These are phyloP conservation scores for Anoncus sp. DNA, from an alignment of 2,888 invertebrate genomes.

Conservation along the genomic window DNA sequence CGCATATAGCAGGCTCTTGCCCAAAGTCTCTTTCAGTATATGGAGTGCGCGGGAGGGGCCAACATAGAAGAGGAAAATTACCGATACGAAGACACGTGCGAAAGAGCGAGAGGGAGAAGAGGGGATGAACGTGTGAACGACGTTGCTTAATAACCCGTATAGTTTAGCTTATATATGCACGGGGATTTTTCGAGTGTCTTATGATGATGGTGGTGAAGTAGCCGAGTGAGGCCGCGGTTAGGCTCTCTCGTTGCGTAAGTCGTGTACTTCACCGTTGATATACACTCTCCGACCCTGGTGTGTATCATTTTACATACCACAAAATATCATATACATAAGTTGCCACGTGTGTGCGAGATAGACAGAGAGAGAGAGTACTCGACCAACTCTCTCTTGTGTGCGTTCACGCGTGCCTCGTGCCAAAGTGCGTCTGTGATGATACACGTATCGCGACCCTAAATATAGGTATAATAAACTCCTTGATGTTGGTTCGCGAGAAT, in stretches of 20 bases:
- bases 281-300: conserved; percentile 4
- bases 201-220: conserved; percentile 23
- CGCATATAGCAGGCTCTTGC: background rate
- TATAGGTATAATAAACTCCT: conserved; percentile 16
- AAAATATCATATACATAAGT: conserved; percentile 4
- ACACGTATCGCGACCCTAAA: conserved; percentile 11
- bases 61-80: conserved; percentile 51
- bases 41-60: conserved; percentile 39
- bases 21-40: conserved; percentile 1
- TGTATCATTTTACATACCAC: conserved; percentile 45
- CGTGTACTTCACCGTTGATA: conserved; percentile 39
- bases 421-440: conserved; percentile 47
- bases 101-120: conserved; percentile 20
- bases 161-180: conserved; percentile 20
- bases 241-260: conserved; percentile 30
- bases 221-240: conserved; percentile 3
- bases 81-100: background rate
- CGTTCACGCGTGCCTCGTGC: conserved; percentile 51
- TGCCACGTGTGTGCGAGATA: conserved; percentile 7
- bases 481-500: background rate
- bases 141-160: conserved; percentile 79
- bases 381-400: background rate
- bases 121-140: conserved; percentile 75
- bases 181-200: conserved; percentile 47
- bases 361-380: background rate